Conservation (phyloP, 2,888 invertebrate species). For the Synergus laeviventris region DNA sequence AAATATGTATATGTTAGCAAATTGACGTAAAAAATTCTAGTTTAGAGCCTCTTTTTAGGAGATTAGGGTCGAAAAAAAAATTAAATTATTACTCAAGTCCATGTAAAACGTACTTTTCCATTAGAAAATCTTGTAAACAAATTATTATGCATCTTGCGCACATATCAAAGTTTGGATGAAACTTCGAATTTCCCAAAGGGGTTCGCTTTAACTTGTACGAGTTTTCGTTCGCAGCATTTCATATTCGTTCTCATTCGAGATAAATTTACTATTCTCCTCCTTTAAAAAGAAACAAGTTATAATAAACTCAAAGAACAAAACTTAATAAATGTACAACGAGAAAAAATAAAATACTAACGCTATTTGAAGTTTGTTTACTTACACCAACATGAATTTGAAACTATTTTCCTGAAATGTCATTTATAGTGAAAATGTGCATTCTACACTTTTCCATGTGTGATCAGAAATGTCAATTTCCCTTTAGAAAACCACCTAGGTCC, state of each 20-base stretch:
- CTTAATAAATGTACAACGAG: not conserved
- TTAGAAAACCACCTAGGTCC: not conserved
- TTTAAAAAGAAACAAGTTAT: not conserved
- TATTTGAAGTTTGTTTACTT: not conserved
- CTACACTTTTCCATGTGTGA: not conserved
- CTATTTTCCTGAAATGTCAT: not conserved
- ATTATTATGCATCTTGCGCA: slow-evolving; percentile 10
- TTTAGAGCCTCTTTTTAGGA: not conserved
- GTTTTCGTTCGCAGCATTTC: slow-evolving; percentile 6
- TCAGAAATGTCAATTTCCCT: not conserved
- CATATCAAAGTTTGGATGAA: slow-evolving; percentile 6
- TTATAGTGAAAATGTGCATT: not conserved
- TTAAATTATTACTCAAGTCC: not conserved
- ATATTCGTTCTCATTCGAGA: not conserved
- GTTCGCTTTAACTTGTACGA: slow-evolving; percentile 17
- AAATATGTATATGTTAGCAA: not conserved
- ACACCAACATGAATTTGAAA: not conserved
- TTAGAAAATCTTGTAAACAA: not conserved
- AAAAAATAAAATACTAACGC: not conserved
- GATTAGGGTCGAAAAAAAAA: too few relatives aligned
- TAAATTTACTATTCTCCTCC: not conserved
- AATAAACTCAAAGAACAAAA: not conserved
- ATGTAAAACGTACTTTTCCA: not conserved
- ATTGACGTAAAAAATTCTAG: not conserved
- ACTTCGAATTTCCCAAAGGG: slow-evolving; percentile 34